Base-by-base conservation (phyloP, 2,888 invertebrate species). In the Panzeria rudis region DNA sequence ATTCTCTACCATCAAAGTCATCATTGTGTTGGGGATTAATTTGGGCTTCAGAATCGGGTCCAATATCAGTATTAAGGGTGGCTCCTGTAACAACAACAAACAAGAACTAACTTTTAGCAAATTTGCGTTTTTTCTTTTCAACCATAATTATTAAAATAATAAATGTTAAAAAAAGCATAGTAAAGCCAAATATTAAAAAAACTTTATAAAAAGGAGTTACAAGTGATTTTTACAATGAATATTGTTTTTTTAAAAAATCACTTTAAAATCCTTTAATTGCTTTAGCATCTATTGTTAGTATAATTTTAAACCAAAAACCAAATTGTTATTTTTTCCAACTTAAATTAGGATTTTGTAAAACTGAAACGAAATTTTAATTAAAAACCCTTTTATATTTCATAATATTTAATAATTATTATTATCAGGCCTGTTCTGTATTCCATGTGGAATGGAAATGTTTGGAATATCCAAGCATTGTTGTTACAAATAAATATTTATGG, bases 71-170 rank as follows among this genome's bases (percentile, higher is more conserved):
- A 91, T 94, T 94, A 88, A 94, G 93, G 73, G 94, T 94, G 88
- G 94, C 94, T 91, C 94, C 95, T 95, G 94, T 91, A 94, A 93
- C 93, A 92, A 93, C 94, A 94, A 94, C 94, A 94, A 94, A 94
- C 94, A 92, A 92, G 92, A 92, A 92, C 92, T 92, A 92, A 91
- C 92, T 90, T 92, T 92, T 91, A 92, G 91, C 91, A 90, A 83
- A 80, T 88, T n/a, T 86, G 47, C 86, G 87, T 87, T 75, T 81
- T 84, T 23, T 75, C 5, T 29, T 29, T 44, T n/a, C 35, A 59
- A 44, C 47, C 50, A 68, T 44, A 75, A 41, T 50, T 38, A 62
- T 20, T 8, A 15, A 78, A 78, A 78, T 78, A 75, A 75, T 41
- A 76, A 85, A 56, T 62, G 1, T n/a, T n/a, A 35, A 77, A 66